phyloP scores from a whole-genome alignment of 2,113 vertebrate species.

The Clarias batrachus region DNA sequence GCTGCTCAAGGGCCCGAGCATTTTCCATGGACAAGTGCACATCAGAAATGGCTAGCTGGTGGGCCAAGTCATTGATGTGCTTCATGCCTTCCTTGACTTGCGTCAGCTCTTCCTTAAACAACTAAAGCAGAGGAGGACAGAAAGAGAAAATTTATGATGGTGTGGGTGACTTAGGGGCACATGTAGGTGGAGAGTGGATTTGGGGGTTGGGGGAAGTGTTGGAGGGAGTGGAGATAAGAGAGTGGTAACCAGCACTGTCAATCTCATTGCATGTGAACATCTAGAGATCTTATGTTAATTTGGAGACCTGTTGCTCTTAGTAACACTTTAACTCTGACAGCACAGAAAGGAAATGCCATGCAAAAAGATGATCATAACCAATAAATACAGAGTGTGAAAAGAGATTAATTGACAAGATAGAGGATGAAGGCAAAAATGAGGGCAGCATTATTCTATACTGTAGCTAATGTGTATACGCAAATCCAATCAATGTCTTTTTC shows the following conservation, averaged over 20 bases:
- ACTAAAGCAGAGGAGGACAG: constrained; percentile 64
- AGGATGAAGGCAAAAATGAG: neutral
- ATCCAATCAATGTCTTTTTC: neutral
- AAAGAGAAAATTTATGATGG: neutral
- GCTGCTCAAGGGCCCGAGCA: constrained; percentile 86
- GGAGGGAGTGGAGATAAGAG: neutral
- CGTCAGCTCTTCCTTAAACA: constrained; percentile 92
- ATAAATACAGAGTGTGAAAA: neutral
- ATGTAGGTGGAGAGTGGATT: neutral
- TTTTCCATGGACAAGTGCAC: constrained; percentile 97
- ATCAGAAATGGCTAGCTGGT: constrained; percentile 93
- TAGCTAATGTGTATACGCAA: neutral
- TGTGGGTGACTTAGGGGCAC: too few relatives aligned
- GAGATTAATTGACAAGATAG: neutral
- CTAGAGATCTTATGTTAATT: neutral
- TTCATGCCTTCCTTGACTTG: constrained; percentile 94
- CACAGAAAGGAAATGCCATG: neutral
- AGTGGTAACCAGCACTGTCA: neutral
- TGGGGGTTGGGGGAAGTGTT: neutral
- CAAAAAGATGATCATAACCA: neutral
- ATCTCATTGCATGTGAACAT: neutral
- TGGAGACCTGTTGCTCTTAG: neutral
- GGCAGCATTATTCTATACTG: neutral
- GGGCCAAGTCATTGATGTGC: constrained; percentile 90
- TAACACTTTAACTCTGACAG: neutral